Base-by-base conservation (phyloP, 2,113 vertebrate species). In the Thunnus maccoyii region DNA sequence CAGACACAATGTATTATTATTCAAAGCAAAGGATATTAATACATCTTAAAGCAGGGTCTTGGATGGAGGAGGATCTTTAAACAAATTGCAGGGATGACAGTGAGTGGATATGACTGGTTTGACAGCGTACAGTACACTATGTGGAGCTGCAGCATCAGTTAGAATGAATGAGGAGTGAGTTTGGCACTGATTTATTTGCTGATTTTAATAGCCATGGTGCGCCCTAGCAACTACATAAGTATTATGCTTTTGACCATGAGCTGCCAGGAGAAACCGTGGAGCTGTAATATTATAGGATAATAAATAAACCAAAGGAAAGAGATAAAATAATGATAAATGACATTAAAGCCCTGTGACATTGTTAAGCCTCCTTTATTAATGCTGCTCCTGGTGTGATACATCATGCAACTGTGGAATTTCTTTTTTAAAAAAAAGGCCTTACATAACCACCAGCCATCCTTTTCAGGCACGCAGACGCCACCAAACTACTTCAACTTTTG, bases 281-380 rank as follows among this genome's bases (percentile, higher is more conserved):
- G 75, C 63, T 36, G 60, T 62, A 14, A 71, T 18, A 61, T 60
- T 65, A 30, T 62, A 69, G 6, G 0, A n/a, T 52, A 6, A 76
- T 67, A 66, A 80, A 76, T 86, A 58, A 80, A 75, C n/a, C n/a
- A 46, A 66, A 46, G 17, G 2, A 44, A 46, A 44, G 14, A 72
- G 20, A 70, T 47, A 52, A 80, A 78, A 52, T 51, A 62, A 80
- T 44, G 36, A 54, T 22, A 65, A 56, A 20, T 1, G 15, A 69
- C 62, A 80, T 54, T 51, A 46, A 80, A 83, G 69, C 30, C 72
- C 52, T n/a, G 32, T 66, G 62, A 57, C 30, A 80, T 77, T 80
- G 68, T 47, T 30, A 66, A 83, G 64, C 63, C 57, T 79, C 36
- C 58, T 54, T 66, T 86, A 71, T 78, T 81, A 72, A 84, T 82